A percentile compares a stretch with the other conserved stretches of the same genome.
These are phyloP conservation scores for Psammodynastes pulverulentus DNA, from an alignment of 2,113 vertebrate genomes.

Conservation along the genomic window DNA sequence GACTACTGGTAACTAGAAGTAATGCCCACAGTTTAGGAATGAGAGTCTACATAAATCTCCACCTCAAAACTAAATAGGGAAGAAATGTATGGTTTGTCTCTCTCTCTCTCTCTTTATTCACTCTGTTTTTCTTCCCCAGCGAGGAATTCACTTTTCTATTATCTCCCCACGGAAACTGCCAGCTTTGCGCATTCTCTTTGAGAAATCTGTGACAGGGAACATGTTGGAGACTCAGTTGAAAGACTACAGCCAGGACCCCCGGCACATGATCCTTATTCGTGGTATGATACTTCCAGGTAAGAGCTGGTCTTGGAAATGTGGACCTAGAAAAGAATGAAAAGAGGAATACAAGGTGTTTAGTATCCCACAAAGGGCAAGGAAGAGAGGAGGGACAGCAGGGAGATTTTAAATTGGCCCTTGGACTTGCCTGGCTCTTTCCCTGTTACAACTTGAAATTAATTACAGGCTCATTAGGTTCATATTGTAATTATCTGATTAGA, in stretches of 20 bases:
- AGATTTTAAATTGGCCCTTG: neutral
- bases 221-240: conserved; percentile 73
- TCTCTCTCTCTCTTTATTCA: neutral
- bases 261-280: conserved; percentile 89
- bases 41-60: no score
- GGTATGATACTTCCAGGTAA: conserved; percentile 85
- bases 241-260: conserved; percentile 86
- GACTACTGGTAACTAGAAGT: neutral
- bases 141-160: conserved; percentile 88
- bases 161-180: conserved; percentile 88
- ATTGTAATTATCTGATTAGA: neutral
- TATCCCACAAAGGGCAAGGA: neutral
- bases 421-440: neutral
- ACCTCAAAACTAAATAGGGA: neutral
- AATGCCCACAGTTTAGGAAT: neutral
- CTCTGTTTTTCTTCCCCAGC: conserved; percentile 54
- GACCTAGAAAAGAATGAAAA: neutral
- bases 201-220: conserved; percentile 77
- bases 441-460: neutral
- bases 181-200: conserved; percentile 80
- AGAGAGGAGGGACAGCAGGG: neutral
- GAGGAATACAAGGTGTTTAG: neutral
- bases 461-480: neutral
- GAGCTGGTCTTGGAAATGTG: neutral
- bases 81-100: neutral